phyloP scores from a whole-genome alignment of 2,113 vertebrate genomes.

The Scolopax mira region DNA sequence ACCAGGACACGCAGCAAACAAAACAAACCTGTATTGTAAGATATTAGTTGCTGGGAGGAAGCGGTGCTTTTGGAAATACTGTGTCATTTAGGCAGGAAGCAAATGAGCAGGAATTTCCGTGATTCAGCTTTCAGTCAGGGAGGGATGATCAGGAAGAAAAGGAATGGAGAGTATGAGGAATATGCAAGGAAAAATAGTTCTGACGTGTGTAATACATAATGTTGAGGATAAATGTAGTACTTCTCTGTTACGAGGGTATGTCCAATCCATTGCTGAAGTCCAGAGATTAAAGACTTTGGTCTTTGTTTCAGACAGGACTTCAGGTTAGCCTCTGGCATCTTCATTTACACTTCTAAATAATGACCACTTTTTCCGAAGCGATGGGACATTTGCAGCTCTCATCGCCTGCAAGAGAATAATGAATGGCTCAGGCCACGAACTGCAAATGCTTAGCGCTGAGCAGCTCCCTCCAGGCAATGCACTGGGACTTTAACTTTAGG shows the following conservation, averaged over 20 bases:
- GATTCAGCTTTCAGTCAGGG: conserved; percentile 3
- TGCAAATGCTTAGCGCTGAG: neutral
- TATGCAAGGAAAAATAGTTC: neutral
- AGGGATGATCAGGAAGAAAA: neutral
- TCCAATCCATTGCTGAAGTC: neutral
- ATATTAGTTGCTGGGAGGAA: conserved; percentile 30
- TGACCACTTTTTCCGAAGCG: neutral
- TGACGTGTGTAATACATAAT: neutral
- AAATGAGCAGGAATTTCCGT: neutral
- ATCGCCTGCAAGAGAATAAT: neutral
- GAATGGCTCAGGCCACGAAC: neutral
- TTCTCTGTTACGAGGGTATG: neutral
- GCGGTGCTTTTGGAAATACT: neutral
- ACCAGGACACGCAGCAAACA: neutral
- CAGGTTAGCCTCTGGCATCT: neutral
- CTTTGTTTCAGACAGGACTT: neutral
- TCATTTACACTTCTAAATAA: conserved; percentile 38
- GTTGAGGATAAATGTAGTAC: neutral
- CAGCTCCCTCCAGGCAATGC: neutral
- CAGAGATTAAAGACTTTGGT: neutral
- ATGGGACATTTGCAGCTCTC: conserved; percentile 6
- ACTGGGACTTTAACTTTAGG: neutral
- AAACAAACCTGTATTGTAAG: neutral
- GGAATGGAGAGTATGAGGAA: neutral
- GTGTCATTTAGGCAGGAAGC: neutral